A percentile compares a stretch with the other conserved stretches of the same genome.
These are phyloP conservation scores for Lutjanus erythropterus DNA, from an alignment of 2,113 vertebrate species.

Conservation along the genomic window DNA sequence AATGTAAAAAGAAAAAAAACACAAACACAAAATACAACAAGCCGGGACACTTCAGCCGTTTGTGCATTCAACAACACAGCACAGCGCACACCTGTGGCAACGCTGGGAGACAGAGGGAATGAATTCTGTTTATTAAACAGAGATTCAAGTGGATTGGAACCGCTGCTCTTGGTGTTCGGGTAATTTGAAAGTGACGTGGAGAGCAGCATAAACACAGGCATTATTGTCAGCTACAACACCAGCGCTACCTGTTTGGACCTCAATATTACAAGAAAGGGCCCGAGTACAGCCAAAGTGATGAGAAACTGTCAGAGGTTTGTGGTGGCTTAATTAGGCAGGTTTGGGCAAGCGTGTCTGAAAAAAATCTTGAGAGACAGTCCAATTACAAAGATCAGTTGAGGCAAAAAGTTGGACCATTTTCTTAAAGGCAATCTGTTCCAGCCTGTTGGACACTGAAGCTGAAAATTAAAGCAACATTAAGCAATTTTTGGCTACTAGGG, in stretches of 20 bases:
- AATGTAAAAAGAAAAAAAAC: neutral
- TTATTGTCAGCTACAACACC: slow-evolving; percentile 43
- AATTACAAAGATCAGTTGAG: slow-evolving; percentile 47
- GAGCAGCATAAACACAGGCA: slow-evolving; percentile 47
- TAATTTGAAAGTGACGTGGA: slow-evolving; percentile 46
- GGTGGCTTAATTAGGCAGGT: slow-evolving; percentile 66
- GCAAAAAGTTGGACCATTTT: slow-evolving; percentile 37
- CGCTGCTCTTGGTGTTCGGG: slow-evolving; percentile 22
- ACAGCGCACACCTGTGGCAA: neutral
- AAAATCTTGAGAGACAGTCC: slow-evolving; percentile 60
- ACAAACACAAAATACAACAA: neutral
- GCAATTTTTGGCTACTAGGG: neutral
- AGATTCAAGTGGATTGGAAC: slow-evolving; percentile 22
- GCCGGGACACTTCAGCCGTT: neutral
- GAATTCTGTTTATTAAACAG: slow-evolving; percentile 53
- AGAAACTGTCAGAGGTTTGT: slow-evolving; percentile 56
- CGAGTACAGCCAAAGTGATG: slow-evolving; percentile 35
- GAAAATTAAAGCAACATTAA: slow-evolving; percentile 25
- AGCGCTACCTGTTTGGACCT: slow-evolving; percentile 25
- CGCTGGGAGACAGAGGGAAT: slow-evolving; percentile 29
- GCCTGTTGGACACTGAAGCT: slow-evolving; percentile 5
- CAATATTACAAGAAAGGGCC: slow-evolving; percentile 49
- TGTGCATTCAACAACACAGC: neutral
- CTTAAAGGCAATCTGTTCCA: slow-evolving; percentile 35
- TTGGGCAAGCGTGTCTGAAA: slow-evolving; percentile 42